Percentiles rank a stretch among this genome's conserved stretches.
Conservation (phyloP, 2,113 vertebrate genomes). For the Puma concolor region DNA sequence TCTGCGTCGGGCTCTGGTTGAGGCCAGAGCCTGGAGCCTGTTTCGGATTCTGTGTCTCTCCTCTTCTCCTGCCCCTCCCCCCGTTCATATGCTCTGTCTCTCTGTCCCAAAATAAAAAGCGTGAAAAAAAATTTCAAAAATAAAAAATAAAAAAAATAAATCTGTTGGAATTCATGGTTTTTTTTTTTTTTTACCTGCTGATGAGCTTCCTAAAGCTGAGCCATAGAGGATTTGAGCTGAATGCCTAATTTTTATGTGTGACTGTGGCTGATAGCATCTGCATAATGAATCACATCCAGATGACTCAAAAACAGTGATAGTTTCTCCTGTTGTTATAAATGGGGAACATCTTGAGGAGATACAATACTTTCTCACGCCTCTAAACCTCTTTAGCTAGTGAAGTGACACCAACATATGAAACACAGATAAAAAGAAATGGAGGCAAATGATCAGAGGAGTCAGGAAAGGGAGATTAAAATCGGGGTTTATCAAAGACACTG, state of each 20-base stretch:
- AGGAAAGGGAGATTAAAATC: background rate
- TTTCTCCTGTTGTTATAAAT: background rate
- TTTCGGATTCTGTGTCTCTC: too few species aligned
- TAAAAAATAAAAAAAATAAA: too few species aligned
- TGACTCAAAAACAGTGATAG: background rate
- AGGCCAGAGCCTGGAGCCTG: too few species aligned
- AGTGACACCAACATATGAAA: background rate
- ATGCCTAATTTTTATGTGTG: background rate
- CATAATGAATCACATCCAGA: background rate
- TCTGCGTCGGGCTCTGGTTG: too few species aligned
- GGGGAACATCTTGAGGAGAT: background rate
- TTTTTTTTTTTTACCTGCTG: background rate
- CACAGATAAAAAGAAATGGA: background rate
- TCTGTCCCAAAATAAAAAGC: too few species aligned
- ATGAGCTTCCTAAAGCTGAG: background rate
- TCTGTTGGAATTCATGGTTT: too few species aligned
- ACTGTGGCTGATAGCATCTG: background rate
- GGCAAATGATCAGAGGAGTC: background rate
- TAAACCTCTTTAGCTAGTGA: background rate
- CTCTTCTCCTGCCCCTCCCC: too few species aligned
- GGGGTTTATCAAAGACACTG: background rate
- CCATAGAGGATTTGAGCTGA: background rate
- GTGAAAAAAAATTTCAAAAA: too few species aligned
- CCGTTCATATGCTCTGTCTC: too few species aligned
- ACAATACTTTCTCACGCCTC: background rate